Percentiles rank a stretch among this genome's conserved stretches.
Evolutionary conservation across 1,140 invertebrate genomes (phyloP).

Genomic region (Pachypsylla venusta): DNA sequence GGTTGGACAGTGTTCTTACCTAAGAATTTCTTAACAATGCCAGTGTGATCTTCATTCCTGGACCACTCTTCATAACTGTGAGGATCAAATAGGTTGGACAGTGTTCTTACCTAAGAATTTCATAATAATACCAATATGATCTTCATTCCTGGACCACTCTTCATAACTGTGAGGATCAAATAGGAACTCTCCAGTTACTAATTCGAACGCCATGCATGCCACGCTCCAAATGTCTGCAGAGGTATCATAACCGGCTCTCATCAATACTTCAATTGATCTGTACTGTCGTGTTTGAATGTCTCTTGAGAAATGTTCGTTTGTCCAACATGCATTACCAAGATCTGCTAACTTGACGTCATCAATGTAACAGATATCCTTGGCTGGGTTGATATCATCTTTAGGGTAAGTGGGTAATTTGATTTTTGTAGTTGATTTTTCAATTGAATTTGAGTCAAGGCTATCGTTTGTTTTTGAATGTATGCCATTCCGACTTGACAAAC

Average conservation of each 20-base stretch:
- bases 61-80: conserved; percentile 38
- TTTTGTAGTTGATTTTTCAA: background rate
- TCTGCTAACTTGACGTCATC: conserved; percentile 46
- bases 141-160: conserved; percentile 42
- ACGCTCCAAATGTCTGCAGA: conserved; percentile 61
- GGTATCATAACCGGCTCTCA: conserved; percentile 50
- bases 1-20: no score
- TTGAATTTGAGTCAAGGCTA: no score
- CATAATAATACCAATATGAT: conserved; percentile 57
- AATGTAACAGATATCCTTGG: conserved; percentile 10
- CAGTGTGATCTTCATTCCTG: conserved; percentile 57
- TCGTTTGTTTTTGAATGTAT: no score
- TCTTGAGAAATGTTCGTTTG: conserved; percentile 56
- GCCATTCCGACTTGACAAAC: no score
- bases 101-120: conserved; percentile 34
- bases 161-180: conserved; percentile 55
- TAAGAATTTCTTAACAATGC: conserved; percentile 52
- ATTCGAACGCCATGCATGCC: conserved; percentile 60
- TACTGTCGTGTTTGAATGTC: conserved; percentile 63
- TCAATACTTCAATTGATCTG: conserved; percentile 49
- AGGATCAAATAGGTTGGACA: conserved; percentile 63
- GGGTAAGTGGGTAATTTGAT: background rate
- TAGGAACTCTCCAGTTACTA: conserved; percentile 57
- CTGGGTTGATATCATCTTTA: background rate
- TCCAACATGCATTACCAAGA: conserved; percentile 62